A percentile compares a stretch with the other conserved stretches of the same genome.
Evolutionary conservation across 2,888 invertebrate genomes (phyloP).

Genomic region (Chrysodeixis includens): DNA sequence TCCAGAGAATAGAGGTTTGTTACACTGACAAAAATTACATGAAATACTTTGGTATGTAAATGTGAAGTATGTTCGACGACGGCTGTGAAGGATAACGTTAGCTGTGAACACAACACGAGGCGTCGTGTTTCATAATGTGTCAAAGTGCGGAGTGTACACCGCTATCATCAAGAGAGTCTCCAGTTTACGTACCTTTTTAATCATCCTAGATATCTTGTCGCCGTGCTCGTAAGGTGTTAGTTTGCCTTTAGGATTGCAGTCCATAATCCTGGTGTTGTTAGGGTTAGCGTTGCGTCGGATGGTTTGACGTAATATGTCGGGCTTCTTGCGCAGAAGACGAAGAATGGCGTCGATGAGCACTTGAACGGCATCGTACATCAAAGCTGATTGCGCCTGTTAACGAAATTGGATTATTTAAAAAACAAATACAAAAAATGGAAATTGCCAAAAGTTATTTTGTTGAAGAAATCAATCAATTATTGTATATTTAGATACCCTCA

Average conservation of each 20-base stretch:
- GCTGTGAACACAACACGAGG: conserved; percentile 21
- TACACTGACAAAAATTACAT: conserved; percentile 16
- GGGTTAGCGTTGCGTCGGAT: conserved; percentile 87
- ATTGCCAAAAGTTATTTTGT: no score
- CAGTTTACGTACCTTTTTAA: conserved; percentile 91
- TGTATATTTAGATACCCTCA: no score
- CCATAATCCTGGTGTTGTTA: conserved; percentile 91
- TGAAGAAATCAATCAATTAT: no score
- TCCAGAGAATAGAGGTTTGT: conserved; percentile 54
- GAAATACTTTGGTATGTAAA: not conserved
- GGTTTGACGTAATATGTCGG: conserved; percentile 91
- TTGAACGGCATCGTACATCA: conserved; percentile 97
- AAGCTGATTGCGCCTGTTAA: conserved; percentile 96
- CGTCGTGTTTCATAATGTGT: conserved; percentile 12
- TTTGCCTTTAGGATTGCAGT: conserved; percentile 94
- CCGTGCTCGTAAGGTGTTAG: conserved; percentile 95
- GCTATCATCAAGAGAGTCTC: conserved; percentile 18
- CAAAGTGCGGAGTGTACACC: conserved; percentile 13
- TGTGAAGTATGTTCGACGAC: conserved; percentile 15
- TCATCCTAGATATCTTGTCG: conserved; percentile 94
- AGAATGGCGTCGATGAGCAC: conserved; percentile 96
- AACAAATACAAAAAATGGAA: no score
- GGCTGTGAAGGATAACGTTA: conserved; percentile 21
- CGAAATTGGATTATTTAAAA: no score
- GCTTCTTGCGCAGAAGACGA: conserved; percentile 94